Evolutionary conservation across 2,113 vertebrate genomes (phyloP).

Genomic region (Merops nubicus): DNA sequence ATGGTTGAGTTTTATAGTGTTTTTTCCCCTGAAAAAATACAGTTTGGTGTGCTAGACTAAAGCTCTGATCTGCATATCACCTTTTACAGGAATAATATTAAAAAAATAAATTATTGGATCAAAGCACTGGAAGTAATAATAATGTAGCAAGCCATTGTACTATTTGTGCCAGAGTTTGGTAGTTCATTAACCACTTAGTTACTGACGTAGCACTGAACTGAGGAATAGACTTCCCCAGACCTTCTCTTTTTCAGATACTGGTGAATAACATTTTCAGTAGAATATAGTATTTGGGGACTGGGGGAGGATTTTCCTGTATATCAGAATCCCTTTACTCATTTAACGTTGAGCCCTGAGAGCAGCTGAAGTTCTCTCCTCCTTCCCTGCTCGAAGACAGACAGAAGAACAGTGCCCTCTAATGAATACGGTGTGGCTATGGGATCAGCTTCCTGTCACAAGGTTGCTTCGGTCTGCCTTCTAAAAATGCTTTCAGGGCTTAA

Average conservation of each 20-base stretch:
- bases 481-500: constrained; percentile 9
- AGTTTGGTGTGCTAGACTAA: not conserved
- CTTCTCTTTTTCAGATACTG: not conserved
- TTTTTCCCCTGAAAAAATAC: not conserved
- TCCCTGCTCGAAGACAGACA: not conserved
- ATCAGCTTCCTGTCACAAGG: not conserved
- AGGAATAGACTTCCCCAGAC: not conserved
- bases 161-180: not conserved
- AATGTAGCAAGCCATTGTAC: not conserved
- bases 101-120: not conserved
- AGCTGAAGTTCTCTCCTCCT: not conserved
- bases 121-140: not conserved
- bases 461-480: not conserved
- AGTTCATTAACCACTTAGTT: not conserved
- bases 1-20: not conserved
- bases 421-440: not conserved
- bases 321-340: not conserved
- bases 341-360: not conserved
- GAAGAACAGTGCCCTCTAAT: constrained; percentile 71
- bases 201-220: not conserved
- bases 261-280: not conserved
- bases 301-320: not conserved
- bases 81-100: not conserved
- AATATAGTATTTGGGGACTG: not conserved
- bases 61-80: not conserved